These are phyloP conservation scores for Anolis apletophallus DNA, from an alignment of 2,797 vertebrate genomes.

Conservation along the genomic window DNA sequence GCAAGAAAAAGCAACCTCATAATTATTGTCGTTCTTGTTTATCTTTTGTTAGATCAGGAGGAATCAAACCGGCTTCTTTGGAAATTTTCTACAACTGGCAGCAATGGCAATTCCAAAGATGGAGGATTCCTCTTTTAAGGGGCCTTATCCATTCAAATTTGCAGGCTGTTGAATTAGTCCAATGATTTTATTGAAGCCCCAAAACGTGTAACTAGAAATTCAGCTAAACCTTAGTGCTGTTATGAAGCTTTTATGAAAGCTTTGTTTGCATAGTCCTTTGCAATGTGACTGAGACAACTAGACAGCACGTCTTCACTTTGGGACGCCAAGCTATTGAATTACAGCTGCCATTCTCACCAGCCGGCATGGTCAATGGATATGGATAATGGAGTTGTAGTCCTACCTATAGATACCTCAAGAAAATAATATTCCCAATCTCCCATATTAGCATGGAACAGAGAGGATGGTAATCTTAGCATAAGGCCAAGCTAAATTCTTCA, in stretches of 20 bases:
- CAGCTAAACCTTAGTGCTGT: background rate
- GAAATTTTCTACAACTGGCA: background rate
- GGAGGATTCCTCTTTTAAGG: background rate
- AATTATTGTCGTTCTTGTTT: background rate
- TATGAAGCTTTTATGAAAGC: background rate
- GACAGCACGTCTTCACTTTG: too few relatives aligned
- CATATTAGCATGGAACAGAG: background rate
- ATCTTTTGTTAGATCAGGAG: background rate
- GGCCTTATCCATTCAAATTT: background rate
- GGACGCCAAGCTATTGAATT: too few relatives aligned
- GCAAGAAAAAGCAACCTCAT: slow-evolving; percentile 2
- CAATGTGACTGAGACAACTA: too few relatives aligned
- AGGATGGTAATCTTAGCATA: background rate
- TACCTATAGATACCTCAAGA: background rate
- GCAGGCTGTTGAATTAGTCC: background rate
- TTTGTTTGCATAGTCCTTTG: too few relatives aligned
- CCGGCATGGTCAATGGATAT: too few relatives aligned
- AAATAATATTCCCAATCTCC: background rate
- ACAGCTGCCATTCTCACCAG: too few relatives aligned
- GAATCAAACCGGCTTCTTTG: background rate
- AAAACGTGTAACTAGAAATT: background rate
- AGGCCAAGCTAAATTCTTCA: background rate
- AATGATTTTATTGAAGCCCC: background rate
- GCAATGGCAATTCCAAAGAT: background rate
- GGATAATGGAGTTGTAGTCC: background rate